Base-by-base conservation (phyloP, 2,113 vertebrate genomes). In the Ictalurus punctatus region DNA sequence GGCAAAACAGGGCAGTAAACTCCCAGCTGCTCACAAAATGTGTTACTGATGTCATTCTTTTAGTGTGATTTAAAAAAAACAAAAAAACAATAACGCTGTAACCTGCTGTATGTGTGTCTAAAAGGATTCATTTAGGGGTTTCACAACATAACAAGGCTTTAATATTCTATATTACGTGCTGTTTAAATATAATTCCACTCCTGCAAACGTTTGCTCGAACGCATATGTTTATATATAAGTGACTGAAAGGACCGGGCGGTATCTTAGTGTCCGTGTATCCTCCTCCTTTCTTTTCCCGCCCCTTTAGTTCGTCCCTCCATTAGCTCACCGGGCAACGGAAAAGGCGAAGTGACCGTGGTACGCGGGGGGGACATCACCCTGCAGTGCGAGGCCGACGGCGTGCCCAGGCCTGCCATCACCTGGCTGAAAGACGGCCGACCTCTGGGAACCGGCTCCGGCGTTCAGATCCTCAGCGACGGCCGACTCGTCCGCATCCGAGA, bases 361-460 rank as follows among this genome's bases (percentile, higher is more conserved):
- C 96, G 94, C 40, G 98, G 97, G 14, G 96, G 95, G 0, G 94
- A 95, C 4, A 1, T 98, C 54, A 96, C 95, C 4, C 92, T 99
- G 58, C 96, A 96, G 85, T 99, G 98, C 13, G 94, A 95, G 54
- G 97, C 93, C 0, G 95, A 96, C 21, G 98, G 98, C 0, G 65
- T 95, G 23, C 98, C 98, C 0, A 95, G 93, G 2, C 98, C 98
- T 0, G 91, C 95, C 0, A 65, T 99, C 88, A 95, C 93, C 0
- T 99, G 98, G 98, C 93, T 98, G 92, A 99, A 97, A 92, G 98
- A 99, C 0, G 98, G 98, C 0, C 95, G 58, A 9, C 95, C 95
- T 0, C 89, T 99, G 90, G 85, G 80, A 2, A 90, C 92, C 1
- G 94, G 93, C 27, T 91, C 90, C 6, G 95, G 94, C 0, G 52